Evolutionary conservation across 2,113 vertebrate genomes (phyloP).

Genomic region (Vidua macroura): DNA sequence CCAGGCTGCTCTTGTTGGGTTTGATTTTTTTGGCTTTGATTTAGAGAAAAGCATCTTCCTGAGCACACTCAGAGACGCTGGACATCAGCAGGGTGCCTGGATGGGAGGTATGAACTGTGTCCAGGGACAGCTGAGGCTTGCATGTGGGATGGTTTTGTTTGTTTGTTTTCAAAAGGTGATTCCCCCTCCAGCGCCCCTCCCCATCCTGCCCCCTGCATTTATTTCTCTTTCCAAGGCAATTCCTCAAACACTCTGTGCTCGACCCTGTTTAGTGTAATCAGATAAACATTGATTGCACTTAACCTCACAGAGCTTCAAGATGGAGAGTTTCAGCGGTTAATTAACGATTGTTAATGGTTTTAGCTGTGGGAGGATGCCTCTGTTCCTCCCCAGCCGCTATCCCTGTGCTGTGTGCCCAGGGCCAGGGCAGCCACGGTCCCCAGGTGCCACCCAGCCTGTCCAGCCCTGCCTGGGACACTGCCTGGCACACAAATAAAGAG

Average conservation of each 20-base stretch:
- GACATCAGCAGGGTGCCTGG: accelerated
- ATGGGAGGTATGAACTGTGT: accelerated
- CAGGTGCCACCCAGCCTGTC: neutral
- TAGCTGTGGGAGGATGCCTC: neutral
- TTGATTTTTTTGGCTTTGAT: neutral
- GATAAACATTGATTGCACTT: neutral
- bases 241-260: neutral
- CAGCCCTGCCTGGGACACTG: neutral
- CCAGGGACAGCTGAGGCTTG: neutral
- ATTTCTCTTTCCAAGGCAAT: neutral
- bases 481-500: neutral
- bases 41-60: neutral
- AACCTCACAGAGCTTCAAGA: neutral
- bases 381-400: accelerated
- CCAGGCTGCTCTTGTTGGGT: neutral
- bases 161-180: neutral
- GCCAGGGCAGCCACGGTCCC: neutral
- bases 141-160: accelerated
- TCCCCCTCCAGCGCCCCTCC: neutral
- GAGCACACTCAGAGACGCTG: neutral
- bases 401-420: neutral
- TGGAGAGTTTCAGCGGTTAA: neutral
- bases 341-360: neutral
- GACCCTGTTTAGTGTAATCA: neutral
- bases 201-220: neutral